Conservation (phyloP, 2,113 vertebrate species). For the Peromyscus leucopus region DNA sequence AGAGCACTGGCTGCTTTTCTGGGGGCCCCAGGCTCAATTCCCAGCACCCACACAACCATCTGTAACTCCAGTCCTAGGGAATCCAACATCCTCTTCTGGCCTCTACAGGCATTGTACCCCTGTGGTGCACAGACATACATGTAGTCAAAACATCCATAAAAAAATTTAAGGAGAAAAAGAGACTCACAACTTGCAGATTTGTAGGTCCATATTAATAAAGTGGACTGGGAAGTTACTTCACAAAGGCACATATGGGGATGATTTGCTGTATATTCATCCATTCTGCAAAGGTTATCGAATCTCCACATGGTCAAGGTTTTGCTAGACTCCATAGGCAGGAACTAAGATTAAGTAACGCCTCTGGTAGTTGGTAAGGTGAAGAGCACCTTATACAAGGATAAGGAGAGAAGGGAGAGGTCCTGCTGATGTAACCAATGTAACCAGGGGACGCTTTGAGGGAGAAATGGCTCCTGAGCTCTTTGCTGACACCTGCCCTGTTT, state of each 20-base stretch:
- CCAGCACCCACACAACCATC: no score
- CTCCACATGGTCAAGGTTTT: background rate
- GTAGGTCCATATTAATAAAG: conserved; percentile 46
- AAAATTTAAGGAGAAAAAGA: no score
- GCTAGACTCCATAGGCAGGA: background rate
- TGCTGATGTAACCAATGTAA: background rate
- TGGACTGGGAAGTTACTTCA: conserved; percentile 55
- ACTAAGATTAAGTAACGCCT: background rate
- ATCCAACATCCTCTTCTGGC: no score
- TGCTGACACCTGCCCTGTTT: background rate
- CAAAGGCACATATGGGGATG: conserved; percentile 13
- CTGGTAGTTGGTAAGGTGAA: background rate
- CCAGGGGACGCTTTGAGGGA: conserved; percentile 1
- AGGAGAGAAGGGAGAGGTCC: background rate
- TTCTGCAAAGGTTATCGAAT: conserved; percentile 21
- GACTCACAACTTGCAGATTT: conserved; percentile 24
- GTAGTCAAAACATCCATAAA: no score
- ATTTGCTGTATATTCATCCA: conserved; percentile 22
- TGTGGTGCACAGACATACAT: no score
- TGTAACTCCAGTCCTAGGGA: no score
- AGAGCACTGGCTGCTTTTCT: no score
- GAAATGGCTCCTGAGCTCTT: background rate
- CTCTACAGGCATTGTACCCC: no score
- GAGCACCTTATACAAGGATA: background rate
- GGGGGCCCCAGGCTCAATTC: no score